Conservation (phyloP, 2,797 vertebrate genomes). For the Sebastes matsubarae region DNA sequence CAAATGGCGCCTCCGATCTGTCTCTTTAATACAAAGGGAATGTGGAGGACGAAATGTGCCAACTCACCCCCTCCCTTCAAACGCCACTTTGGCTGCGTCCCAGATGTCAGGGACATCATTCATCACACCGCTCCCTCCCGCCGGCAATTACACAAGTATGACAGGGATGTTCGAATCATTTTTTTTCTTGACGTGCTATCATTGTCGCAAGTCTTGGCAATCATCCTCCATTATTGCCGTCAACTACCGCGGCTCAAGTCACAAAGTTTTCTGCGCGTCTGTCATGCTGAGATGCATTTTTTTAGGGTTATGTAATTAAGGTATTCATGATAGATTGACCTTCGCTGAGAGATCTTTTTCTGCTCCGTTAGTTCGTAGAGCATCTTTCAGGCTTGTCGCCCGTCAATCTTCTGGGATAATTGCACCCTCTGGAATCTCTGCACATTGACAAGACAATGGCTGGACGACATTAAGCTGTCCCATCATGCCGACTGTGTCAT, state of each 20-base stretch:
- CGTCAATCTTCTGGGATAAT: constrained; percentile 45
- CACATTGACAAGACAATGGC: constrained; percentile 45
- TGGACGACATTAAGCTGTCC: constrained; percentile 47
- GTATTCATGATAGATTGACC: constrained; percentile 8
- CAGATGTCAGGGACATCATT: constrained; percentile 63
- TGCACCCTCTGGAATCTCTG: constrained; percentile 24
- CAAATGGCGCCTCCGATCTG: constrained; percentile 71
- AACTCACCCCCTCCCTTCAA: constrained; percentile 47
- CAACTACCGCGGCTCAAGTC: background rate
- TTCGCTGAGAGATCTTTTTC: background rate
- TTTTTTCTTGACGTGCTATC: constrained; percentile 38
- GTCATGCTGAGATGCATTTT: constrained; percentile 1
- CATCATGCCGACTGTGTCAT: constrained; percentile 21
- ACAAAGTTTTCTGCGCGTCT: background rate
- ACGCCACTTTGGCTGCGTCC: constrained; percentile 58
- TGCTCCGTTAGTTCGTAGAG: background rate
- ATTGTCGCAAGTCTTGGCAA: constrained; percentile 45
- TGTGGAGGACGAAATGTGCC: constrained; percentile 63
- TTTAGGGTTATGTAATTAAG: background rate
- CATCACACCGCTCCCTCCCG: constrained; percentile 56
- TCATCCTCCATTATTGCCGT: constrained; percentile 30
- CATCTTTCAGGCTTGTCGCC: background rate
- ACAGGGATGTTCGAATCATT: constrained; percentile 57
- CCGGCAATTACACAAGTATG: constrained; percentile 65
- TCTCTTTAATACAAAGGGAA: constrained; percentile 74